Evolutionary conservation across 2,888 invertebrate species (phyloP), one percentile per base, ranked within the genome.

Genomic region (Cephonodes hylas): DNA sequence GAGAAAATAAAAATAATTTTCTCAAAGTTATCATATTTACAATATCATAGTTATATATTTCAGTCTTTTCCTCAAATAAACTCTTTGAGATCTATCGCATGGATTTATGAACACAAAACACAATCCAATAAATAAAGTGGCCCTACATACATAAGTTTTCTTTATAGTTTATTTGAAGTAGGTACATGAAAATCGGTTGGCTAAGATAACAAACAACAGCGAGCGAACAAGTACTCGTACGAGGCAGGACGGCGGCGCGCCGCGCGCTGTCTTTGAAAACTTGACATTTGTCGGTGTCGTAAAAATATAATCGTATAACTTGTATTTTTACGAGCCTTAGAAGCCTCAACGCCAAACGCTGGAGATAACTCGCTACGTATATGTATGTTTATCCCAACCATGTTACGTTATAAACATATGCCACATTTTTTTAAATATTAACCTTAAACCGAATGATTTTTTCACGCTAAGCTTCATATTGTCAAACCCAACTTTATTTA

Each of bases 231-330:
- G 48, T 44, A 46, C 53, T n/a, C 31, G 53, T 48, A 46, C 53
- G 20, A 59, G 53, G 53, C 62, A 27, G 25, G 42, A 27, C 27
- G n/a, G 42, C 48, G 18, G 13, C 18, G 48, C 45, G 34, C 25
- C 45, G 31, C 23, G 71, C 65, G 69, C 74, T 76, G 77, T 82
- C 80, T 87, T 85, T 82, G 80, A 80, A 85, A 89, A 87, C 81
- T 89, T 88, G 85, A 88, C 88, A 88, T 88, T 90, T 86, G 89
- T 85, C 85, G 79, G 80, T 80, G 82, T 86, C 87, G 84, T 90
- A 89, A 91, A 90, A 89, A 88, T 86, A 86, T 89, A 88, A 90
- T 85, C 84, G 81, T 83, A 81, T 84, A 87, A 89, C 84, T 90
- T 90, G 84, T 86, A 83, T 86, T 89, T 81, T 90, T 90, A 90